Conservation (phyloP, 2,888 invertebrate species). For the Ctena decussata region DNA sequence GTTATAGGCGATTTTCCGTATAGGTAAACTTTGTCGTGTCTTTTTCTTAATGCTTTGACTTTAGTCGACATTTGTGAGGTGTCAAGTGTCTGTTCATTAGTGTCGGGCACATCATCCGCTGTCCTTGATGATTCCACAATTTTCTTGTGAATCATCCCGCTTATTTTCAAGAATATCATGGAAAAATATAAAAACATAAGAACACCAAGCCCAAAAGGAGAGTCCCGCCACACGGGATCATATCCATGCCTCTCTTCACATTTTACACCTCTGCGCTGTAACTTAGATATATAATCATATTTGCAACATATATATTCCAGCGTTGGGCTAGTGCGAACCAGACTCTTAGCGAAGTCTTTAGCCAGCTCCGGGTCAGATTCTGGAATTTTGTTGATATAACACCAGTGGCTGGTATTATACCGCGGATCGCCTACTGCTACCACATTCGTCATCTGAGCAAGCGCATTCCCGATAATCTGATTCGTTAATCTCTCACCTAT, state of each 20-base stretch:
- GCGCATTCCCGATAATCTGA: background rate
- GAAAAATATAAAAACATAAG: background rate
- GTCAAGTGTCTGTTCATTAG: no score
- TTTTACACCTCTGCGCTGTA: background rate
- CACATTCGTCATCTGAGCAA: background rate
- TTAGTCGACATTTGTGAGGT: no score
- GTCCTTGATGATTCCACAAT: background rate
- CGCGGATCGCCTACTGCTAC: background rate
- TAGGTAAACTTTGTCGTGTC: no score
- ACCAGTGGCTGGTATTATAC: background rate
- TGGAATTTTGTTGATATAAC: background rate
- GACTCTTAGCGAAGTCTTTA: background rate
- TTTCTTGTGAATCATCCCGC: background rate
- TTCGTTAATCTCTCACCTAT: background rate
- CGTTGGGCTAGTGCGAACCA: background rate
- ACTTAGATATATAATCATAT: background rate
- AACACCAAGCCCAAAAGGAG: background rate
- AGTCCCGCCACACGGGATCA: background rate
- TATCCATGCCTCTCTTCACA: background rate
- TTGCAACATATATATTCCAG: background rate
- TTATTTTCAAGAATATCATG: background rate
- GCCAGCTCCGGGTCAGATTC: background rate
- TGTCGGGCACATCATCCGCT: background rate
- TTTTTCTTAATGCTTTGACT: no score
- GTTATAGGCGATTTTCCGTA: background rate